A percentile compares a stretch with the other conserved stretches of the same genome.
These are phyloP conservation scores for Halcyon senegalensis DNA, from an alignment of 2,113 vertebrate genomes.

Conservation along the genomic window DNA sequence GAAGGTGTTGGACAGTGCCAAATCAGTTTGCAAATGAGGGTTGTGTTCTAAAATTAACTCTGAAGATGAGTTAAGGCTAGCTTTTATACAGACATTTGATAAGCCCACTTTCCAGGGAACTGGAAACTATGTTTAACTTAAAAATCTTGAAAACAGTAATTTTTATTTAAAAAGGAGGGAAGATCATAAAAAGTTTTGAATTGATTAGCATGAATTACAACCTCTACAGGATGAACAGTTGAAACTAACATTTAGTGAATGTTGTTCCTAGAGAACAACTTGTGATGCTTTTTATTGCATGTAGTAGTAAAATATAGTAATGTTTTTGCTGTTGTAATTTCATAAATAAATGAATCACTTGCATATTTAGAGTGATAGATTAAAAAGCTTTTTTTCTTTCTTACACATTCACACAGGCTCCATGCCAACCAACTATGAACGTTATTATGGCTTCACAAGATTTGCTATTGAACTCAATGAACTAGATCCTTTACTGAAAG, in stretches of 20 bases:
- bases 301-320: neutral
- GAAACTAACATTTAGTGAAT: neutral
- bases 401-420: constrained; percentile 80
- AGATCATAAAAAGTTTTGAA: neutral
- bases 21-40: neutral
- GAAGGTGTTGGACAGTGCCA: neutral
- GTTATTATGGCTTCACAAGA: constrained; percentile 97
- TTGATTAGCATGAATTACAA: neutral
- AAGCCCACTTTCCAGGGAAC: neutral
- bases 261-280: neutral
- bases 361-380: neutral
- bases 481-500: constrained; percentile 92
- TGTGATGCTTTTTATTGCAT: neutral
- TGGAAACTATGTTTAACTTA: neutral
- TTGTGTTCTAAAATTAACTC: neutral
- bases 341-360: neutral
- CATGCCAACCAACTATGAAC: constrained; percentile 96
- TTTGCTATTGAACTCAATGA: constrained; percentile 98
- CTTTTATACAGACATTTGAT: neutral
- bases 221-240: neutral
- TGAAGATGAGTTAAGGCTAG: neutral
- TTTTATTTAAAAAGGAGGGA: neutral
- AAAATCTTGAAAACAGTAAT: neutral
- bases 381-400: constrained; percentile 22
- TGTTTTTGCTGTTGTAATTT: neutral